Percentiles rank a stretch among this genome's conserved stretches.
Conservation (phyloP, 1,140 invertebrate species). For the Drosophila bifasciata region DNA sequence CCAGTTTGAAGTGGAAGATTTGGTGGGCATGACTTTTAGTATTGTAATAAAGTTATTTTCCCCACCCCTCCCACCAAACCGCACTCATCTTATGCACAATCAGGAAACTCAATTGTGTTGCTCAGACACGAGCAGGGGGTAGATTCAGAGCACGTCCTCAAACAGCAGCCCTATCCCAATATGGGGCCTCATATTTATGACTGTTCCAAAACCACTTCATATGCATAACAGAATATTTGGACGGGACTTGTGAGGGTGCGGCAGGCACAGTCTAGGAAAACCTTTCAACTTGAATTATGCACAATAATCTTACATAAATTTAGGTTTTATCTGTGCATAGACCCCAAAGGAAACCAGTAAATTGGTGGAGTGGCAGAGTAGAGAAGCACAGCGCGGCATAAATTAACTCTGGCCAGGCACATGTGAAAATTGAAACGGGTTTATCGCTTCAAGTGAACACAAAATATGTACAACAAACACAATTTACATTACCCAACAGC, state of each 20-base stretch:
- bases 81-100: constrained; percentile 18
- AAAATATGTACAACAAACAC: no score
- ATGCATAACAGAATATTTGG: constrained; percentile 20
- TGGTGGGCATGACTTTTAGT: constrained; percentile 17
- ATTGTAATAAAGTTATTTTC: constrained; percentile 1
- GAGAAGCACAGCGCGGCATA: constrained; percentile 24
- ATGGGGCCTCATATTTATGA: constrained; percentile 13
- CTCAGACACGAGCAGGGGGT: constrained; percentile 23
- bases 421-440: constrained; percentile 54
- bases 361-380: constrained; percentile 15
- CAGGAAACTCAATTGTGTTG: constrained; percentile 28
- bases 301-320: constrained; percentile 65
- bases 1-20: constrained; percentile 40
- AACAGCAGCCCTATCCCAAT: constrained; percentile 41
- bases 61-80: not conserved
- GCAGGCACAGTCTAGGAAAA: constrained; percentile 5
- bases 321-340: constrained; percentile 54
- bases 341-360: constrained; percentile 44
- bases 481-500: constrained; percentile 25
- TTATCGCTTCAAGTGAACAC: constrained; percentile 42
- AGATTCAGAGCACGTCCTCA: constrained; percentile 35
- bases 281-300: constrained; percentile 67
- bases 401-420: constrained; percentile 35
- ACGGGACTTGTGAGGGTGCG: constrained; percentile 12
- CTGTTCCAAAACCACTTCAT: constrained; percentile 30